Conservation (phyloP, 2,888 invertebrate genomes). For the Hedychridium roseum region DNA sequence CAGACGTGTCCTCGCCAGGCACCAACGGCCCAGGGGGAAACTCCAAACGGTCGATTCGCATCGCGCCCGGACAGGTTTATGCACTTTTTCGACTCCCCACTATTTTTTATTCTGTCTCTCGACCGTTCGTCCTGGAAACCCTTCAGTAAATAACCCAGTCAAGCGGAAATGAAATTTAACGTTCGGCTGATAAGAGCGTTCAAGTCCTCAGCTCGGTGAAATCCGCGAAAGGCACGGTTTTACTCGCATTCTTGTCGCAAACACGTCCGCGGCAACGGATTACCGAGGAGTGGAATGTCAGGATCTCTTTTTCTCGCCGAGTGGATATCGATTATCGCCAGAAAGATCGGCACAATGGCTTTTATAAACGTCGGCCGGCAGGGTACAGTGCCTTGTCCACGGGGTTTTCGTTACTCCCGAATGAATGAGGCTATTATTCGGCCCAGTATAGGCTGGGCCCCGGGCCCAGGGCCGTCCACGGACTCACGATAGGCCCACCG, state of each 20-base stretch:
- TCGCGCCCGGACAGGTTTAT: too few relatives aligned
- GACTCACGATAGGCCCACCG: constrained; percentile 29
- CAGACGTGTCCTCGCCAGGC: too few relatives aligned
- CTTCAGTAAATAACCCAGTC: not conserved
- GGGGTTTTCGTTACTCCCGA: constrained; percentile 41
- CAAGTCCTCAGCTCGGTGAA: too few relatives aligned
- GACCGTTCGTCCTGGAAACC: not conserved
- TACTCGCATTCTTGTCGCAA: too few relatives aligned
- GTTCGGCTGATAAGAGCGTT: too few relatives aligned
- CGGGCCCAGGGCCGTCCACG: constrained; percentile 29
- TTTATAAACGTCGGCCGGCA: constrained; percentile 39
- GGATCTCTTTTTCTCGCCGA: constrained; percentile 34
- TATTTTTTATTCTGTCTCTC: not conserved
- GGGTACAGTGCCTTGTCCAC: constrained; percentile 17
- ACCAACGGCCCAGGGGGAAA: too few relatives aligned
- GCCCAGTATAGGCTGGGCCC: constrained; percentile 33
- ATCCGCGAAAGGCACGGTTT: too few relatives aligned
- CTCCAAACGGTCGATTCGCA: too few relatives aligned
- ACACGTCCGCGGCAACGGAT: too few relatives aligned
- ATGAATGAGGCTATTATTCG: constrained; percentile 53
- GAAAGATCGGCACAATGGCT: constrained; percentile 46
- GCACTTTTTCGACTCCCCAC: too few relatives aligned
- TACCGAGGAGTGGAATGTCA: constrained; percentile 40
- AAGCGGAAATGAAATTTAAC: too few relatives aligned
- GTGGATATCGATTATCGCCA: constrained; percentile 46